Evolutionary conservation across 2,888 invertebrate species (phyloP).

Genomic region (Caenorhabditis wallacei): DNA sequence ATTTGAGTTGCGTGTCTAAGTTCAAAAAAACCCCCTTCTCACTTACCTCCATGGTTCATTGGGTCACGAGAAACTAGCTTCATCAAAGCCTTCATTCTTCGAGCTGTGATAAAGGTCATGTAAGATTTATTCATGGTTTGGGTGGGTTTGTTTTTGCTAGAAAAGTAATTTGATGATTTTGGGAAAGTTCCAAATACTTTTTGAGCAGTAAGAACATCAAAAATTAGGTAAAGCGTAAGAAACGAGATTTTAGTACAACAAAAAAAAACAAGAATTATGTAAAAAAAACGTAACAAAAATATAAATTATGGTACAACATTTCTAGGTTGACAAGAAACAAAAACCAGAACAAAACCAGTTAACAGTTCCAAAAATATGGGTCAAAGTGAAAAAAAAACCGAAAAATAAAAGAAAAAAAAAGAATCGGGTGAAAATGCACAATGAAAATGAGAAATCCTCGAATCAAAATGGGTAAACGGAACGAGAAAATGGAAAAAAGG

Average conservation of each 20-base stretch:
- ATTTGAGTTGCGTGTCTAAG: conserved; percentile 48
- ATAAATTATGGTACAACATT: neutral
- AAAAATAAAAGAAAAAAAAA: too few species aligned
- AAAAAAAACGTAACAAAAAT: neutral
- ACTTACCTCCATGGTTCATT: conserved; percentile 42
- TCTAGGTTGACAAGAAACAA: too few species aligned
- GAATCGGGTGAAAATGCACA: neutral
- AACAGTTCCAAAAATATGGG: too few species aligned
- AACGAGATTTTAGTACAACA: neutral
- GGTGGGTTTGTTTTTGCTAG: neutral
- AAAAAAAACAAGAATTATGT: neutral
- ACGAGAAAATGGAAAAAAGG: neutral
- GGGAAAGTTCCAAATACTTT: too few species aligned
- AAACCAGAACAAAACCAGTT: too few species aligned
- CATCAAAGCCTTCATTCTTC: neutral
- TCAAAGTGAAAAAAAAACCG: neutral
- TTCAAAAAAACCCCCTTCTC: conserved; percentile 45
- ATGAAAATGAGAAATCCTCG: conserved; percentile 3
- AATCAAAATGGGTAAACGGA: conserved; percentile 7
- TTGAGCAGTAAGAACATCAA: too few species aligned
- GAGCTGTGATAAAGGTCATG: conserved; percentile 4
- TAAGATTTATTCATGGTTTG: conserved; percentile 20
- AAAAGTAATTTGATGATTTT: too few species aligned
- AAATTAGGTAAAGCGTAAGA: too few species aligned
- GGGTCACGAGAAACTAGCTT: conserved; percentile 24